Evolutionary conservation across 2,888 invertebrate species (phyloP), one percentile per base, ranked within the genome.

Genomic region (Pterostichus niger): DNA sequence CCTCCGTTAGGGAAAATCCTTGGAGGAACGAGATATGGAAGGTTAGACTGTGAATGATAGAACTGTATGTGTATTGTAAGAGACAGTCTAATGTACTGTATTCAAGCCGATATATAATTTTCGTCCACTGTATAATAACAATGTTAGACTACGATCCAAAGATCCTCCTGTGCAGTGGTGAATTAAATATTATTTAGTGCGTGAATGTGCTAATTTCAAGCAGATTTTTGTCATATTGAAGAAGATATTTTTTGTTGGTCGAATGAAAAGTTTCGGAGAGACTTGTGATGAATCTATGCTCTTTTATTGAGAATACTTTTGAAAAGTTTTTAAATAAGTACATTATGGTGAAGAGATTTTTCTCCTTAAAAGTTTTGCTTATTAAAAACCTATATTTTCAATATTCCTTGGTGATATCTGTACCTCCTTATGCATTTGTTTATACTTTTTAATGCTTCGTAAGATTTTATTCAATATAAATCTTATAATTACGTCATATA

Each of bases 21-120:
- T 35, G 15, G 33, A 15, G 10, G 6, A 6, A 13, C 24, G 13
- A 64, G 15, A 49, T 17, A 44, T 9, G 6, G 7, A 35, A 24
- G 13, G n/a, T 77, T 77, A 83, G 77, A 77, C 35, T 76, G 76
- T 83, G 83, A 76, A 9, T 13, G 46, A 15, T 0, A 0, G 5
- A 2, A 44, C 40, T 24, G 46, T 13, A 40, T n/a, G 6, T 73
- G 46, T 31, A 44, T 17, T 13, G 59, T 46, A 31, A 17, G 75
- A 35, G 17, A 59, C 7, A 46, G 11, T 82, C 77, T 76, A 15
- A 77, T 9, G 24, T 10, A 7, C 59, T 49, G 76, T 64, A 76
- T 82, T 82, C 64, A 49, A 77, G 77, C 54, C 52, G 64, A 83
- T 83, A 77, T 77, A 83, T 83, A 83, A 83, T 83, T 83, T 83